Percentiles rank a stretch among this genome's conserved stretches.
Evolutionary conservation across 2,888 invertebrate species (phyloP).

Genomic region (Standfussiana lucernea): DNA sequence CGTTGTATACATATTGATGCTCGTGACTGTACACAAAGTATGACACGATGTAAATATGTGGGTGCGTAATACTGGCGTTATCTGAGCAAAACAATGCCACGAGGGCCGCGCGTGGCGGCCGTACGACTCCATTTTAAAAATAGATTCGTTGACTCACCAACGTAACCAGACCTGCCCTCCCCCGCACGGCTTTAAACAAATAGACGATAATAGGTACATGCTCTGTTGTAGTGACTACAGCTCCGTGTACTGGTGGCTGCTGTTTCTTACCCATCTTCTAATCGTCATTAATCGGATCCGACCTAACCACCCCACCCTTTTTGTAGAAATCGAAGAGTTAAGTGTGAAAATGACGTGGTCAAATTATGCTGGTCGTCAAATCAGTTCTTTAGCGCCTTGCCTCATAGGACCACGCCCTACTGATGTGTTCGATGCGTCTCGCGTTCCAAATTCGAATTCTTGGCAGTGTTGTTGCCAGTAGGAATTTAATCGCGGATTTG

Average conservation of each 20-base stretch:
- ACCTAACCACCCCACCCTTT: slow-evolving; percentile 55
- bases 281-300: slow-evolving; percentile 65
- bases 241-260: slow-evolving; percentile 39
- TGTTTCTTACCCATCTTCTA: slow-evolving; percentile 18
- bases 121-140: slow-evolving; percentile 81
- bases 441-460: slow-evolving; percentile 79
- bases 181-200: slow-evolving; percentile 43
- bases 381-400: slow-evolving; percentile 70
- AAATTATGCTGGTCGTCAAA: slow-evolving; percentile 40
- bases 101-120: slow-evolving; percentile 84
- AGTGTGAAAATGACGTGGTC: slow-evolving; percentile 35
- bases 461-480: slow-evolving; percentile 72
- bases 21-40: background rate
- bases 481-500: slow-evolving; percentile 31
- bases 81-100: slow-evolving; percentile 88
- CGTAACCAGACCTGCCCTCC: slow-evolving; percentile 70
- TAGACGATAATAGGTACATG: slow-evolving; percentile 35
- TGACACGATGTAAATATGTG: slow-evolving; percentile 84
- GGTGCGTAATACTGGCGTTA: slow-evolving; percentile 65
- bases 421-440: slow-evolving; percentile 71
- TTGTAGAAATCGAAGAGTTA: slow-evolving; percentile 4
- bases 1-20: background rate
- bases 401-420: slow-evolving; percentile 83
- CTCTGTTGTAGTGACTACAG: slow-evolving; percentile 33
- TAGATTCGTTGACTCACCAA: slow-evolving; percentile 80